Evolutionary conservation across 2,113 vertebrate genomes (phyloP), one percentile per base, ranked within the genome.

Genomic region (Saiga tatarica): DNA sequence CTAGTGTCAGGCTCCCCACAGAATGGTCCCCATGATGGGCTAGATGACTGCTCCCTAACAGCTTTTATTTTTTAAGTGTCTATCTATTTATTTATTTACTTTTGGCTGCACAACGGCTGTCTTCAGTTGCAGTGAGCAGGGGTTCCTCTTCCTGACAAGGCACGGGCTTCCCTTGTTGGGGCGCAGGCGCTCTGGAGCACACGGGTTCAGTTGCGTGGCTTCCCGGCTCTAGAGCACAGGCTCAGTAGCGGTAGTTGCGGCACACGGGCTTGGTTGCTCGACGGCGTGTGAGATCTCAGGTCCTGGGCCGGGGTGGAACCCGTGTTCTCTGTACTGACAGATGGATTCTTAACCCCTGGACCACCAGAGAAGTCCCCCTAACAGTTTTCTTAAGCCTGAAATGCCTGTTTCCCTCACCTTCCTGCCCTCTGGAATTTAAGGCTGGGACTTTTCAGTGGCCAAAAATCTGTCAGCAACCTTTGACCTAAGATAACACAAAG

Each of bases 141-240:
- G 71, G 0, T 3, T 76, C 36, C 71, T 42, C 36, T 42, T 76
- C 36, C 39, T 25, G 26, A 12, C n/a, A 3, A 3, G n/a, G 67
- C n/a, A 12, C n/a, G 0, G n/a, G n/a, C 67, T 36, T 36, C n/a
- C 9, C 67, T 8, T 8, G 25, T 2, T 76, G 6, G 6, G 39
- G 74, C 15, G 74, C 74, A 42, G 0, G 39, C 0, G 3, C 39
- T 15, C 6, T 78, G 39, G 6, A 21, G 36, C 12, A 16, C 25
- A 3, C 3, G 6, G 39, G 39, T 28, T 28, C 39, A 7, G 6
- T 14, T 8, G 74, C 13, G 23, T 45, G 71, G 23, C 67, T 74
- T 6, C n/a, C 2, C 1, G n/a, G 67, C n/a, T 71, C 67, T 23
- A 3, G 64, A 12, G n/a, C 67, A 12, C 19, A 39, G n/a, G n/a